phyloP scores from a whole-genome alignment of 1,140 invertebrate genomes.

The Thereuonema tuberculata region DNA sequence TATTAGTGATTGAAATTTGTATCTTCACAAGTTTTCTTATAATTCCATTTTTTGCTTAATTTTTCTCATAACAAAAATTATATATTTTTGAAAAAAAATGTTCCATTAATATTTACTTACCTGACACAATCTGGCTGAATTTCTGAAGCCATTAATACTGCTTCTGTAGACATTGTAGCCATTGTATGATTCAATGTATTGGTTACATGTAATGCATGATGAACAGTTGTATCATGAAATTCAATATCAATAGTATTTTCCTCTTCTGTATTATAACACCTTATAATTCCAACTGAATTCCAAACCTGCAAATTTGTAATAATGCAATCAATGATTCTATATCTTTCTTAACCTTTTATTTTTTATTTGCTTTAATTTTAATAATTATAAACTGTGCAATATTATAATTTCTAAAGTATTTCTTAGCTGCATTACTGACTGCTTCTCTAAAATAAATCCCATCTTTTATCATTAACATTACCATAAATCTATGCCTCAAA shows the following conservation, averaged over 20 bases:
- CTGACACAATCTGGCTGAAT: slow-evolving; percentile 37
- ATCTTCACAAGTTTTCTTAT: too few relatives aligned
- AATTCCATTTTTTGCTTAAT: too few relatives aligned
- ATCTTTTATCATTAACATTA: too few relatives aligned
- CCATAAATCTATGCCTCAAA: slow-evolving; percentile 66
- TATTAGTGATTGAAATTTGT: too few relatives aligned
- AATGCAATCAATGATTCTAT: not conserved
- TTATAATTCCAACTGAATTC: slow-evolving; percentile 71
- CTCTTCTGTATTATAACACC: slow-evolving; percentile 52
- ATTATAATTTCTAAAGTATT: too few relatives aligned
- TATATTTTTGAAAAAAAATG: too few relatives aligned
- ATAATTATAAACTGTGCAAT: too few relatives aligned
- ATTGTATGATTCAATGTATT: slow-evolving; percentile 66
- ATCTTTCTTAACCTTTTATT: too few relatives aligned
- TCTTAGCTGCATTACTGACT: too few relatives aligned
- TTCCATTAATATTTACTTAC: slow-evolving; percentile 27
- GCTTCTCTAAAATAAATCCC: too few relatives aligned
- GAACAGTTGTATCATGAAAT: slow-evolving; percentile 79
- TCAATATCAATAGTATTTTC: slow-evolving; percentile 76
- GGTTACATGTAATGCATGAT: slow-evolving; percentile 76
- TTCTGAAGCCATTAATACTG: slow-evolving; percentile 62
- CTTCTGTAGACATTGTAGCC: slow-evolving; percentile 63
- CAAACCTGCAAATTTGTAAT: slow-evolving; percentile 43
- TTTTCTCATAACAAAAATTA: too few relatives aligned
- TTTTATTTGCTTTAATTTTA: too few relatives aligned